Percentiles rank a stretch among this genome's conserved stretches.
These are phyloP conservation scores for Pogonomyrmex barbatus DNA, from an alignment of 1,140 invertebrate genomes.

Conservation along the genomic window DNA sequence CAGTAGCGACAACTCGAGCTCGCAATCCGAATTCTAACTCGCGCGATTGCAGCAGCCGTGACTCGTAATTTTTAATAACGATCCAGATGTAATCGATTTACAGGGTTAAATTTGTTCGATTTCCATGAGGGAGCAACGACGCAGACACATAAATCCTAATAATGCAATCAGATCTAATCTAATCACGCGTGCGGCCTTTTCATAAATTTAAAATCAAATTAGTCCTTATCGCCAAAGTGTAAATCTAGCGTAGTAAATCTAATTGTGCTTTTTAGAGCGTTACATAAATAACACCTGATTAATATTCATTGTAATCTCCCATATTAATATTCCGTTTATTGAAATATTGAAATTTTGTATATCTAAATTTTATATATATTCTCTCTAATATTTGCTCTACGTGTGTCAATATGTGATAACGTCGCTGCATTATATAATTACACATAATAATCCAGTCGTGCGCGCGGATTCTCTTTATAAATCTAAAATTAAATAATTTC, in stretches of 20 bases:
- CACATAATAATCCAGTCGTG: not conserved
- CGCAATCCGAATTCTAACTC: not conserved
- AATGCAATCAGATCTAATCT: not conserved
- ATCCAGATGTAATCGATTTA: not conserved
- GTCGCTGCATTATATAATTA: too few relatives aligned
- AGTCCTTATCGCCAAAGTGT: not conserved
- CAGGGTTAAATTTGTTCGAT: not conserved
- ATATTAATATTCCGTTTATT: too few relatives aligned
- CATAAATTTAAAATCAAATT: conserved; percentile 3
- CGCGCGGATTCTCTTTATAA: not conserved
- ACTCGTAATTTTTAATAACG: not conserved
- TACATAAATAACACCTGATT: too few relatives aligned
- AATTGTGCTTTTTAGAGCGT: too few relatives aligned
- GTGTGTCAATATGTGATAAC: too few relatives aligned
- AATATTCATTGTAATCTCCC: too few relatives aligned
- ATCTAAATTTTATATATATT: too few relatives aligned
- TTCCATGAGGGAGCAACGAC: not conserved
- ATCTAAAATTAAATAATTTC: not conserved
- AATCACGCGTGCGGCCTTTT: not conserved
- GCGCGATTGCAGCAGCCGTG: not conserved
- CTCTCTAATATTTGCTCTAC: too few relatives aligned
- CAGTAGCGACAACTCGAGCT: not conserved
- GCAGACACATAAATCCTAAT: not conserved
- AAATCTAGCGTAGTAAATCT: too few relatives aligned
- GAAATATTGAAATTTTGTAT: too few relatives aligned